Base-by-base conservation (phyloP, 2,888 invertebrate species). In the Mythimna ferrago region DNA sequence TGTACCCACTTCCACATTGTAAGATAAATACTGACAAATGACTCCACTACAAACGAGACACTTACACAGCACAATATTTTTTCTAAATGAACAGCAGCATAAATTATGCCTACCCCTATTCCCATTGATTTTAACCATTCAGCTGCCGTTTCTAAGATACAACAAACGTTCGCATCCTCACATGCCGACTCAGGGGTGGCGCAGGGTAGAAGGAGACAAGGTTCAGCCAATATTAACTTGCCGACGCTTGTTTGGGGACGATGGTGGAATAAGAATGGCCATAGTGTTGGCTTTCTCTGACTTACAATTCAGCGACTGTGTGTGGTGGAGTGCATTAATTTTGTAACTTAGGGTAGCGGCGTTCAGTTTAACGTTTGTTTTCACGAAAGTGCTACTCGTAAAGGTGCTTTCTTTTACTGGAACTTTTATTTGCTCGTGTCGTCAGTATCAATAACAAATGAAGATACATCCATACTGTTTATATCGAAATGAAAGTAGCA, bases 221-320 rank as follows among this genome's bases (percentile, higher is more conserved):
- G 76, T 85, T 87, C 71, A 87, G 85, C 87, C 90, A 90, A 92
- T 92, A 92, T 92, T 91, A 90, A 89, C 91, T 91, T 88, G 86
- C 87, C 89, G 85, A 86, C 88, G 90, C 88, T 87, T 86, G 79
- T 85, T 76, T 76, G 77, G 82, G 75, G 69, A 89, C 90, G 91
- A 71, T 78, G 77, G 81, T 77, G 82, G 92, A 92, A 92, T 92
- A 92, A 90, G 89, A 92, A 92, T 90, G 58, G 74, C 73, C 72
- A 71, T 64, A 71, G 82, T 76, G 69, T 81, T 71, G 84, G 73
- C 68, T 80, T 78, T 76, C 75, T 41, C 67, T 69, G 75, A 74
- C 78, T 85, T 85, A 74, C 73, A 72, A 83, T 83, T 81, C 86
- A 66, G 60, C 60, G 41, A 62, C 68, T 67, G 71, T 76, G 66